These are phyloP conservation scores for Phengaris alcon DNA, from an alignment of 2,888 invertebrate genomes.

Conservation along the genomic window DNA sequence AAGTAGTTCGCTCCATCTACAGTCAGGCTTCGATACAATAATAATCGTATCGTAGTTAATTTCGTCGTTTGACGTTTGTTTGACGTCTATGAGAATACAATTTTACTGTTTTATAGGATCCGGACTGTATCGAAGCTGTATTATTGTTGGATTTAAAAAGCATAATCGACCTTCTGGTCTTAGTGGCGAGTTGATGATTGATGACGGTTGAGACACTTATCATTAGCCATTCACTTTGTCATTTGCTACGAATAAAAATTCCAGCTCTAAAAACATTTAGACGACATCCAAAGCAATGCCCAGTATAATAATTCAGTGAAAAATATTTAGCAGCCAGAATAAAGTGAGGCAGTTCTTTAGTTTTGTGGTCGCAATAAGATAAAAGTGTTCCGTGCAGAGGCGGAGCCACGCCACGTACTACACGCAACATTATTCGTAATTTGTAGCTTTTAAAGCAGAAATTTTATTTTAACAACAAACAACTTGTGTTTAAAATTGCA, in stretches of 20 bases:
- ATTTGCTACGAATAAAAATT: background rate
- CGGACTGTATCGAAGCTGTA: too few species aligned
- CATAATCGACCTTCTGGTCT: too few species aligned
- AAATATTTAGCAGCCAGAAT: background rate
- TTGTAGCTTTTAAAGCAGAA: slow-evolving; percentile 8
- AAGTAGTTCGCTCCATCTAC: too few species aligned
- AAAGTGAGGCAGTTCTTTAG: slow-evolving; percentile 2
- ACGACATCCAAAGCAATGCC: background rate
- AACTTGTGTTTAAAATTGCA: too few species aligned
- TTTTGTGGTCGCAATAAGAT: slow-evolving; percentile 16
- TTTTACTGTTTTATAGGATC: too few species aligned
- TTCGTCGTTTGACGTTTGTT: too few species aligned
- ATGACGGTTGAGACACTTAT: too few species aligned
- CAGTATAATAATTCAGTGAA: background rate
- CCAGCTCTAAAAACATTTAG: background rate
- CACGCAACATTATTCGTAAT: slow-evolving; percentile 22
- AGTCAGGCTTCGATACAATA: too few species aligned
- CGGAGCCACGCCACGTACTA: background rate
- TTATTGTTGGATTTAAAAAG: too few species aligned
- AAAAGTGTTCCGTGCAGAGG: slow-evolving; percentile 9
- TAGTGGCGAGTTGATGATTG: too few species aligned
- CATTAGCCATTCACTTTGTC: background rate
- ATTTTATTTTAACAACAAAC: background rate
- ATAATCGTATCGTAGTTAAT: too few species aligned
- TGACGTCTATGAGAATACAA: too few species aligned